A percentile compares a stretch with the other conserved stretches of the same genome.
Conservation (phyloP, 2,888 invertebrate genomes). For the Ligdia adustata region DNA sequence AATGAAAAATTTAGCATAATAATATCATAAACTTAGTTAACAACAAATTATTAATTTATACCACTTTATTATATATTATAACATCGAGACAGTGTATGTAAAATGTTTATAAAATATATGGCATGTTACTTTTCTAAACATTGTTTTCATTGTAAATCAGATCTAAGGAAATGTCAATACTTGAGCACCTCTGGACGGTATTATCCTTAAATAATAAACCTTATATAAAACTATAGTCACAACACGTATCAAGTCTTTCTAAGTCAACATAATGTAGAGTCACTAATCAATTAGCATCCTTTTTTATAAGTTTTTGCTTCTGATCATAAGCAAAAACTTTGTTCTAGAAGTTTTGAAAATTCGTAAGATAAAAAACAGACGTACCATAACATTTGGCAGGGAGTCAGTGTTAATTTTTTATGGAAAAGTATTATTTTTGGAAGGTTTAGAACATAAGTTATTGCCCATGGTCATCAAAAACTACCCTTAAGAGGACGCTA, state of each 20-base stretch:
- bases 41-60: conserved; percentile 45
- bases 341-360: too few relatives aligned
- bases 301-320: too few relatives aligned
- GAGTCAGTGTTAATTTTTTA: too few relatives aligned
- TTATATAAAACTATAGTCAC: conserved; percentile 3
- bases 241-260: conserved; percentile 4
- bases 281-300: neutral
- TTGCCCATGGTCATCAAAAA: too few relatives aligned
- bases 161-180: conserved; percentile 16
- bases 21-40: conserved; percentile 44
- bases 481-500: too few relatives aligned
- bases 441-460: too few relatives aligned
- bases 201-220: conserved; percentile 2
- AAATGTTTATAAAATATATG: conserved; percentile 76
- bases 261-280: neutral
- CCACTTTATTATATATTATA: conserved; percentile 58
- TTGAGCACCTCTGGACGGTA: conserved; percentile 60
- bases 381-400: too few relatives aligned
- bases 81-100: conserved; percentile 64
- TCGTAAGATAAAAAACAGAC: too few relatives aligned
- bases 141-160: conserved; percentile 46
- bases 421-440: too few relatives aligned
- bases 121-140: conserved; percentile 79
- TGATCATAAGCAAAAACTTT: too few relatives aligned
- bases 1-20: conserved; percentile 66